Percentiles rank a stretch among this genome's conserved stretches.
Evolutionary conservation across 2,888 invertebrate species (phyloP).

Genomic region (Stenurella melanura): DNA sequence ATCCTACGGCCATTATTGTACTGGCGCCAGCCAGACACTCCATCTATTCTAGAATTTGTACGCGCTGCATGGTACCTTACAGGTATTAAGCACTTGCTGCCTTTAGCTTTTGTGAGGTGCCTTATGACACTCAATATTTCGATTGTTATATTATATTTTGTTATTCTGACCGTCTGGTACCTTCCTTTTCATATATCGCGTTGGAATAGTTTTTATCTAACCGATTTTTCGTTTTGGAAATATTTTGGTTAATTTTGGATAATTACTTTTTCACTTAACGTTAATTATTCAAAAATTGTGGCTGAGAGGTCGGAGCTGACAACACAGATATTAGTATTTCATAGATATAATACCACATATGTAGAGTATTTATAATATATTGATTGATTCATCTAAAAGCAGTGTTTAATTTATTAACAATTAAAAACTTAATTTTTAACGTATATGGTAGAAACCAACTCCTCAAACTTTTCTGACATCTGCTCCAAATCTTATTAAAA

Average conservation of each 20-base stretch:
- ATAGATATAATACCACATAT: no score
- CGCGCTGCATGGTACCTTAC: slow-evolving; percentile 58
- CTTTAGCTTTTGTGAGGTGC: slow-evolving; percentile 39
- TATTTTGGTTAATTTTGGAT: background rate
- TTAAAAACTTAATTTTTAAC: no score
- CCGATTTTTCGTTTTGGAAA: background rate
- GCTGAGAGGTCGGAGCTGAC: no score
- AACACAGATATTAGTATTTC: no score
- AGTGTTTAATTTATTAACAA: no score
- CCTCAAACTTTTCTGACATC: no score
- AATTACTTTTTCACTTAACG: background rate
- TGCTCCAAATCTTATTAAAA: no score
- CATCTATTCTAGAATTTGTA: slow-evolving; percentile 59
- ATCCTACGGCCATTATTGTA: slow-evolving; percentile 53
- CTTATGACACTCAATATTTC: slow-evolving; percentile 48
- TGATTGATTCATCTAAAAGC: no score
- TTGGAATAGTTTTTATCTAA: background rate
- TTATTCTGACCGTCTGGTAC: slow-evolving; percentile 41
- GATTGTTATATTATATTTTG: slow-evolving; percentile 39
- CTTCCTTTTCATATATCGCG: slow-evolving; percentile 18
- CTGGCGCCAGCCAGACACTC: slow-evolving; percentile 61
- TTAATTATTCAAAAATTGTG: no score
- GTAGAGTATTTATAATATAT: no score
- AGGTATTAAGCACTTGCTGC: slow-evolving; percentile 50
- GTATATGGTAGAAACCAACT: no score